A percentile compares a stretch with the other conserved stretches of the same genome.
Conservation (phyloP, 64 coral and sea anemone species). For the Astreopora myriophthalma region DNA sequence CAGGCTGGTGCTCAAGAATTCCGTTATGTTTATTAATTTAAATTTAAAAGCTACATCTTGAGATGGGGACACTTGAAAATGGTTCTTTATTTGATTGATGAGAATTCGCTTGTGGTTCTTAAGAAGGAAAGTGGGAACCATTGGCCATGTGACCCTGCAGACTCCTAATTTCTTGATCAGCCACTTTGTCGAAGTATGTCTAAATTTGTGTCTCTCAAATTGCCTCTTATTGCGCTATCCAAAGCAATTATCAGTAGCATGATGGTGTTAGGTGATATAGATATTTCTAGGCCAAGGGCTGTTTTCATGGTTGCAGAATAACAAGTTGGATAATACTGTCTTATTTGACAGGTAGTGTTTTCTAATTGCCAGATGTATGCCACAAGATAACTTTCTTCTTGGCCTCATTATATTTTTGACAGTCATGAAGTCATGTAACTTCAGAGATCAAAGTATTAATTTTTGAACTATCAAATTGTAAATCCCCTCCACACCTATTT, state of each 20-base stretch:
- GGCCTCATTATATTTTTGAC: background rate
- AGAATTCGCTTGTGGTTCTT: background rate
- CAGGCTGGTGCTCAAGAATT: background rate
- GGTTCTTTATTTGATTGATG: background rate
- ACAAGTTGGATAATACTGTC: background rate
- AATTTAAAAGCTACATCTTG: background rate
- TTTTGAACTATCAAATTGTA: too few relatives aligned
- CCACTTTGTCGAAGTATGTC: background rate
- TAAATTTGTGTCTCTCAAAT: background rate
- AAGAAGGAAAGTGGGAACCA: background rate
- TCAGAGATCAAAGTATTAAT: background rate
- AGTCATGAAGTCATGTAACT: background rate
- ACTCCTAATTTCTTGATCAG: background rate
- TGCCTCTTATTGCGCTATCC: too few relatives aligned
- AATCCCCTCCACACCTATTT: background rate
- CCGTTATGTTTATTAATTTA: background rate
- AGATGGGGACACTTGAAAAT: background rate
- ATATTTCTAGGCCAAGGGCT: background rate
- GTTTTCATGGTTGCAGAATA: background rate
- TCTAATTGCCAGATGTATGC: background rate
- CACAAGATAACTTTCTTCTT: background rate
- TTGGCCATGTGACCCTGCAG: background rate
- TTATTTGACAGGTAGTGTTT: constrained; percentile 5
- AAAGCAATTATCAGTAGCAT: background rate
- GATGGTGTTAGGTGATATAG: background rate